Base-by-base conservation (phyloP, 2,797 vertebrate genomes). In the Pseudochirops corinnae region DNA sequence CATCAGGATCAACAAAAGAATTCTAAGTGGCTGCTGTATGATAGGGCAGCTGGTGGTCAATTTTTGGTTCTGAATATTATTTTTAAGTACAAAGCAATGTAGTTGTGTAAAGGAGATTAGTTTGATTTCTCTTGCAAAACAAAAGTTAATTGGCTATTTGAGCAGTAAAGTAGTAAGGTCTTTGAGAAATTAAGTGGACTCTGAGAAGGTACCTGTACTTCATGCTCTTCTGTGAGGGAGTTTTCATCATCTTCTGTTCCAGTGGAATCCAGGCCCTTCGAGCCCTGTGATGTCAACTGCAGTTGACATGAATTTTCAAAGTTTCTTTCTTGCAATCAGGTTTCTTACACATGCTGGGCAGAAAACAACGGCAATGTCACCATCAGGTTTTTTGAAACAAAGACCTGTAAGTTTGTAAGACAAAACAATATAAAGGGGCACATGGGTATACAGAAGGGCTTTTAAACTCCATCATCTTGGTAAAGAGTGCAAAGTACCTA, bases 341-440 rank as follows among this genome's bases (percentile, higher is more conserved):
- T 91, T 74, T 95, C 92, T 96, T 96, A 91, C 93, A 87, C 24
- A 52, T 95, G 50, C 93, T 67, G 52, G 28, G 55, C 56, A 62
- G 93, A 91, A 57, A 46, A 39, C 46, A 82, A 74, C 28, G n/a
- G n/a, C 57, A 55, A 74, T 92, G 91, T n/a, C 5, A 95, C 16
- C n/a, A 96, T 58, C 87, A 74, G 95, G 94, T 93, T 31, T 97
- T n/a, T 67, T 90, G 24, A 91, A 93, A 46, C 56, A 94, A 97
- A 97, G n/a, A 95, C 62, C 97, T 96, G 91, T 90, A 93, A 56
- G 97, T 57, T 55, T 13, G 92, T 93, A 94, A 93, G 57, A 39
- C 6, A 94, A 96, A 62, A 52, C n/a, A 24, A 28, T 58, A 58
- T 93, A 93, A 67, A 50, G 2, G 92, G 46, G n/a, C 52, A 82